Percentiles rank a stretch among this genome's conserved stretches.
Conservation (phyloP, 2,113 vertebrate genomes). For the Notarius lentiginosus region DNA sequence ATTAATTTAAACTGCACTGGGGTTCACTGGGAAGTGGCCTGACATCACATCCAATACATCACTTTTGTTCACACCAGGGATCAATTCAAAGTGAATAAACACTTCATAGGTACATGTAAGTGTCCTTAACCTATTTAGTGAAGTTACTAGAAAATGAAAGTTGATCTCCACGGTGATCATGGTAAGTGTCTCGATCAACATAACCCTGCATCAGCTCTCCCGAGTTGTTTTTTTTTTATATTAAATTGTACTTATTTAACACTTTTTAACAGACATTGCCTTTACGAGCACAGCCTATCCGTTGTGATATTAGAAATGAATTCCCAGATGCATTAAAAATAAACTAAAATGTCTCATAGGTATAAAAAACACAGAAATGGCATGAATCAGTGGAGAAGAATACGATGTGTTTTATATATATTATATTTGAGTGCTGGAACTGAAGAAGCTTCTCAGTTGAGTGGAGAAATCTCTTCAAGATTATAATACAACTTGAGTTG, state of each 20-base stretch:
- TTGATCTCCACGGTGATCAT: background rate
- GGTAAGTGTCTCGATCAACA: background rate
- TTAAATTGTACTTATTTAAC: background rate
- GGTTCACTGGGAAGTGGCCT: background rate
- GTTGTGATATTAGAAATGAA: background rate
- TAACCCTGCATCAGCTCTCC: background rate
- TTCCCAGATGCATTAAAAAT: background rate
- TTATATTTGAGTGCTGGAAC: background rate
- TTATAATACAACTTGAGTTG: slow-evolving; percentile 9
- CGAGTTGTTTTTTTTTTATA: too few species aligned
- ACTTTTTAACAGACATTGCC: background rate
- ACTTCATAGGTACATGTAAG: slow-evolving; percentile 12
- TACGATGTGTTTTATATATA: background rate
- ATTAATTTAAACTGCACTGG: background rate
- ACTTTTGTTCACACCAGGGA: background rate
- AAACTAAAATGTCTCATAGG: background rate
- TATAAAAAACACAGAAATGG: background rate
- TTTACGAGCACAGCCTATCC: background rate
- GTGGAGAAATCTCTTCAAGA: slow-evolving; percentile 30
- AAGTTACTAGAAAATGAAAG: background rate
- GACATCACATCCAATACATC: background rate
- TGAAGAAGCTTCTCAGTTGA: background rate
- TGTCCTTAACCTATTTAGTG: slow-evolving; percentile 8
- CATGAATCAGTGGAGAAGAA: background rate
- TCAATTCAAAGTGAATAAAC: background rate